phyloP scores from a whole-genome alignment of 2,797 vertebrate genomes.

The Chlorospingus semifuscus region DNA sequence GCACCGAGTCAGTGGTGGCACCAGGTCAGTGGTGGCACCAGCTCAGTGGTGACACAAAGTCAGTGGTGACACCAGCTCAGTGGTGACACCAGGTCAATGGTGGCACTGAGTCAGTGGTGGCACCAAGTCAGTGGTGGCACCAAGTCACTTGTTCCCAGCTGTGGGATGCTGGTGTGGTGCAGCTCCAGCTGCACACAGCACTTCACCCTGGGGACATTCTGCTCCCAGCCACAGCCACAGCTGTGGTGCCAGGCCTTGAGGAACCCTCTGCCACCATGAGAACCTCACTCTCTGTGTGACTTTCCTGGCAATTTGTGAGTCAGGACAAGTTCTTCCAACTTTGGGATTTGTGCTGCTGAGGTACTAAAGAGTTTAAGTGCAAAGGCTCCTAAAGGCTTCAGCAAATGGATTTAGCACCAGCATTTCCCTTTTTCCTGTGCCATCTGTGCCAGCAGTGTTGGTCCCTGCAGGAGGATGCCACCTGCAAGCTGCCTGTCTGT shows the following conservation, averaged over 20 bases:
- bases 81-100: no score
- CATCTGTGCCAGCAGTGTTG: neutral
- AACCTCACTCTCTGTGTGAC: neutral
- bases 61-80: no score
- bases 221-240: neutral
- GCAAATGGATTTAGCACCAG: neutral
- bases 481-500: neutral
- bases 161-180: neutral
- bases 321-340: neutral
- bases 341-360: neutral
- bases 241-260: neutral
- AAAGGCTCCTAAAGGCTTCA: neutral
- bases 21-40: neutral
- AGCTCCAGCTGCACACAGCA: neutral
- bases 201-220: neutral
- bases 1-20: no score
- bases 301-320: neutral
- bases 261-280: neutral
- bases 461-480: neutral
- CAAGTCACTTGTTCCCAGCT: no score
- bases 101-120: neutral
- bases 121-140: accelerated
- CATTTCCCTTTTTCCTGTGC: neutral
- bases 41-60: neutral
- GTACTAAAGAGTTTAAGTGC: neutral